Evolutionary conservation across 1,140 invertebrate genomes (phyloP), one percentile per base, ranked within the genome.

Genomic region (Anastrepha ludens): DNA sequence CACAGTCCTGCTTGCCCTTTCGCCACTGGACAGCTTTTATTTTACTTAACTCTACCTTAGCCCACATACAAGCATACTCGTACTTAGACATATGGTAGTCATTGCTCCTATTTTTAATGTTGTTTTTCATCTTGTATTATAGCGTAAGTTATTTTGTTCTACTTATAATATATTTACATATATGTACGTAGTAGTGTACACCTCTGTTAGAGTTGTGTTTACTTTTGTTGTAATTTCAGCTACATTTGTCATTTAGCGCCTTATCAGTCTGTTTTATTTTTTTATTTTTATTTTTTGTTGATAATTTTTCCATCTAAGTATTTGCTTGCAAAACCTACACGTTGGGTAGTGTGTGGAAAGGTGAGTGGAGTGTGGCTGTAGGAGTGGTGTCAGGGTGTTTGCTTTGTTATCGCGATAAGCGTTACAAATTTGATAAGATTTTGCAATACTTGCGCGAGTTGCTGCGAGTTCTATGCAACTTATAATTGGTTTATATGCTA

Each of bases 351-450:
- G 60, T 64, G 29, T 29, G 29, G 29, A 29, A 29, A 29, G 29
- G 29, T 29, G 29, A 29, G 29, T 29, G 29, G 29, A 13, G 13
- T 17, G 60, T 15, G 13, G n/a, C 4, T 17, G 70, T 11, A 13
- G 44, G 44, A 15, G 3, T 5, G 65, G 65, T 7, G 44, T 20
- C 17, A 3, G n/a, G 17, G 13, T 15, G 74, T 55, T 20, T n/a
- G 41, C 3, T 81, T 81, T 81, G 67, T 74, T 74, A 44, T 74
- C 67, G 41, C 5, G 41, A 74, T 44, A 74, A 55, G 74, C n/a
- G 6, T 20, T 50, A 15, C 47, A 44, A 5, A 78, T 55, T 41
- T 29, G 64, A 78, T 78, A 78, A 78, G 70, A 78, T 81, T 81
- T 81, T 55, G 47, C 74, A 81, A 55, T 29, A 20, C 47, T 13